phyloP scores from a whole-genome alignment of 1,140 invertebrate species.

The Orchestia grillus region DNA sequence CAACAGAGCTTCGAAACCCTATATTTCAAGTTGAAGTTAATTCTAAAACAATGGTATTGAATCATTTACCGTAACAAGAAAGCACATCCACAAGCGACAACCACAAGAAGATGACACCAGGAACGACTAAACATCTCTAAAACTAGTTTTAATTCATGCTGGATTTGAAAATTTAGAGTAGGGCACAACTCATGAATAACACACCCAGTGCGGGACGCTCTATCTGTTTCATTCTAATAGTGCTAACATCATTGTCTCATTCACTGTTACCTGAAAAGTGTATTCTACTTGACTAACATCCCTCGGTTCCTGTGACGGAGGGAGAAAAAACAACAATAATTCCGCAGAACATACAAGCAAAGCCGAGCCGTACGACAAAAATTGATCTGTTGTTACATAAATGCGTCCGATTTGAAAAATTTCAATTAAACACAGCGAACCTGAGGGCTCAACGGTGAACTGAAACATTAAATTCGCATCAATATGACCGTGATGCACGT shows the following conservation, averaged over 20 bases:
- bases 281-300: conserved; percentile 68
- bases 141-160: not conserved
- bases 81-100: not conserved
- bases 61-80: not conserved
- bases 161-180: not conserved
- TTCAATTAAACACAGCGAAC: not conserved
- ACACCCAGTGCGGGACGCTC: not conserved
- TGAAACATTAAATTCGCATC: not conserved
- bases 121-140: not conserved
- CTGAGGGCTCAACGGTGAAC: not conserved
- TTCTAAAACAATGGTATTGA: not conserved
- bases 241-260: not conserved
- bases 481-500: not conserved
- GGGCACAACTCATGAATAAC: not conserved
- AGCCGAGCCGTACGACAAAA: not conserved
- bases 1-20: not conserved
- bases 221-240: not conserved
- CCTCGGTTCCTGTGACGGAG: conserved; percentile 65
- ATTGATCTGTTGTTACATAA: not conserved
- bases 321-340: conserved; percentile 23
- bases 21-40: not conserved
- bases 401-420: not conserved
- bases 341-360: not conserved
- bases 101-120: not conserved
- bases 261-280: conserved; percentile 66